Evolutionary conservation across 2,113 vertebrate genomes (phyloP).

Genomic region (Sialia sialis): DNA sequence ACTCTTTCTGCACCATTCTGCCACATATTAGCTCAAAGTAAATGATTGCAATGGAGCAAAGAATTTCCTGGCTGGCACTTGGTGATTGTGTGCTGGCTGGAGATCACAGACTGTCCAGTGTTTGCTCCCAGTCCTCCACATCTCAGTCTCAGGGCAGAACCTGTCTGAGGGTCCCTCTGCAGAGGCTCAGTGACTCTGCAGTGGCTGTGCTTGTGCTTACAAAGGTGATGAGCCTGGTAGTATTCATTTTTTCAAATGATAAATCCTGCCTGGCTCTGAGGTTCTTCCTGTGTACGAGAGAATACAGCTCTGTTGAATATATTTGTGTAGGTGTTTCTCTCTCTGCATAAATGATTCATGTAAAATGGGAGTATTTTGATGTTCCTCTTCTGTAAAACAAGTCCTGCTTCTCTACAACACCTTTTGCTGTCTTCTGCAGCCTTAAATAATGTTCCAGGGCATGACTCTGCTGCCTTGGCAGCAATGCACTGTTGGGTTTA

Average conservation of each 20-base stretch:
- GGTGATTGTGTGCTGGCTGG: neutral
- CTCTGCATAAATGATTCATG: neutral
- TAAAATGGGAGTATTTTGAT: neutral
- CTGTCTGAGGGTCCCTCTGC: neutral
- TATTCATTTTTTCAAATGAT: neutral
- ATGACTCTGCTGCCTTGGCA: neutral
- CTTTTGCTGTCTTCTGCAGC: neutral
- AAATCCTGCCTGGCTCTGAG: neutral
- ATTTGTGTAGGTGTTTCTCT: neutral
- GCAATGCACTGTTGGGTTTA: neutral
- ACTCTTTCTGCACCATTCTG: neutral
- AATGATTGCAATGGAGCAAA: neutral
- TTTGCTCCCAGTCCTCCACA: neutral
- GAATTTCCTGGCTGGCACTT: neutral
- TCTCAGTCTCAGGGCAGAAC: neutral
- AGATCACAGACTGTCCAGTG: neutral
- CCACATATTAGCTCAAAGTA: neutral
- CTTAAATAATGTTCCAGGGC: neutral
- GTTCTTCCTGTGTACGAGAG: neutral
- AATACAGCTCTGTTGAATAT: neutral
- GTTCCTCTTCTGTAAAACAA: neutral
- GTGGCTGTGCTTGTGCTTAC: accelerated
- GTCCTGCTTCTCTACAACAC: neutral
- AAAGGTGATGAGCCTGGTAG: neutral
- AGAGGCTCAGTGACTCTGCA: neutral